Base-by-base conservation (phyloP, 2,888 invertebrate species). In the Dilophus febrilis region DNA sequence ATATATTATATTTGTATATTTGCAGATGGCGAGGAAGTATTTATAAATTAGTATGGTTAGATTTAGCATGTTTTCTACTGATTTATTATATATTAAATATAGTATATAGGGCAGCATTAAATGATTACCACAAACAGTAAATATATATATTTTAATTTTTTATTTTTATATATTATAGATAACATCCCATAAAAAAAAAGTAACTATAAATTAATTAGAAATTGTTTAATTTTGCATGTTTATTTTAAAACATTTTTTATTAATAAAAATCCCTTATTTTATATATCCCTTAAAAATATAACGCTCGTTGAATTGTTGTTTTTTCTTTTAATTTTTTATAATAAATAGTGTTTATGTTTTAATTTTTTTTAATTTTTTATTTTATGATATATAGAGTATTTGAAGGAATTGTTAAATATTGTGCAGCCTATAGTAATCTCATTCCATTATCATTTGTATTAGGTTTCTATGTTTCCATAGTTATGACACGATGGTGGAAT, bases 21-120 rank as follows among this genome's bases (percentile, higher is more conserved):
- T 74, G 46, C 68, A 90, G 90, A 70, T 92, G 92, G 92, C 75
- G 77, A 48, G 92, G 91, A 33, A 91, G 91, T 58, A 84, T 92
- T 52, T 92, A 92, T 73, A 92, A 92, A 64, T 65, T 92, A 49
- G 81, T 92, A 45, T 92, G 90, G 88, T 68, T 85, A 48, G 92
- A 92, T 59, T 68, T 91, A 40, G 55, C 84, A 22, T 68, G 84
- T 39, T 92, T 87, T 58, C 68, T 87, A 44, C 63, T 72, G 28
- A 58, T 81, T 40, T 92, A 90, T 59, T 86, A 87, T 54, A 53
- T 70, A 32, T 70, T 92, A 46, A 87, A 82, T 59, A 59, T 84
- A 46, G 65, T 74, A 3, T 92, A 92, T 61, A 71, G 86, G 45
- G 70, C 78, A 52, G 60, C 70, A 17, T 65, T 91, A 46, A 66